Evolutionary conservation across 2,797 vertebrate genomes (phyloP).

Genomic region (Euthynnus affinis): DNA sequence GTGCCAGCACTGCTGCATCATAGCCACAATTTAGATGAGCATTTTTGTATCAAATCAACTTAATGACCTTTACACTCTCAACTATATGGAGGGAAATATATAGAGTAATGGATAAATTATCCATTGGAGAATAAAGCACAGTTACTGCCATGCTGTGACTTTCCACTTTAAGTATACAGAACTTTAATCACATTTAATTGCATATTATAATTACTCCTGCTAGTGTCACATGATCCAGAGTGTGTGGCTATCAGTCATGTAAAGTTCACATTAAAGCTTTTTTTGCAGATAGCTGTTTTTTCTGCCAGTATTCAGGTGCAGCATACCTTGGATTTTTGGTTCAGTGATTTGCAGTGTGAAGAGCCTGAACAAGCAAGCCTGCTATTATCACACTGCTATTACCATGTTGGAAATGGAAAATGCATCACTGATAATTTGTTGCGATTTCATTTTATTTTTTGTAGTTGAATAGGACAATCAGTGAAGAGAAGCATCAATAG

Average conservation of each 20-base stretch:
- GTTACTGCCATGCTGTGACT: background rate
- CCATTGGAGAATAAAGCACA: constrained; percentile 10
- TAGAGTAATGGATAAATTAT: constrained; percentile 16
- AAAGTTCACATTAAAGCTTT: constrained; percentile 10
- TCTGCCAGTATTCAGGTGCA: constrained; percentile 14
- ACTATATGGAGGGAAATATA: constrained; percentile 19
- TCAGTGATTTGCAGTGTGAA: constrained; percentile 34
- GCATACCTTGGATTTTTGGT: constrained; percentile 9
- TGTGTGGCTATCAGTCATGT: constrained; percentile 5
- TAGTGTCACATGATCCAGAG: background rate
- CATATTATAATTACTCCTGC: constrained; percentile 18
- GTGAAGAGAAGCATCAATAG: constrained; percentile 6
- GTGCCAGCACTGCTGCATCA: constrained; percentile 10
- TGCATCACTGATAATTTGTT: constrained; percentile 37
- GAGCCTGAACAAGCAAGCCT: constrained; percentile 33
- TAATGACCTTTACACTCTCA: constrained; percentile 32
- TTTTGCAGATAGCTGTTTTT: constrained; percentile 1
- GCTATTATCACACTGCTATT: constrained; percentile 9
- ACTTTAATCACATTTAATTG: constrained; percentile 39
- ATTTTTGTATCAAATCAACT: constrained; percentile 45
- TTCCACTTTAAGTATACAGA: constrained; percentile 21
- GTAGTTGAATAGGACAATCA: constrained; percentile 40
- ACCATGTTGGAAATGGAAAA: constrained; percentile 12
- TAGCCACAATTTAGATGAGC: constrained; percentile 19
- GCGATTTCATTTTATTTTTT: constrained; percentile 13